Conservation (phyloP, 2,113 vertebrate species). For the Verasper variegatus region DNA sequence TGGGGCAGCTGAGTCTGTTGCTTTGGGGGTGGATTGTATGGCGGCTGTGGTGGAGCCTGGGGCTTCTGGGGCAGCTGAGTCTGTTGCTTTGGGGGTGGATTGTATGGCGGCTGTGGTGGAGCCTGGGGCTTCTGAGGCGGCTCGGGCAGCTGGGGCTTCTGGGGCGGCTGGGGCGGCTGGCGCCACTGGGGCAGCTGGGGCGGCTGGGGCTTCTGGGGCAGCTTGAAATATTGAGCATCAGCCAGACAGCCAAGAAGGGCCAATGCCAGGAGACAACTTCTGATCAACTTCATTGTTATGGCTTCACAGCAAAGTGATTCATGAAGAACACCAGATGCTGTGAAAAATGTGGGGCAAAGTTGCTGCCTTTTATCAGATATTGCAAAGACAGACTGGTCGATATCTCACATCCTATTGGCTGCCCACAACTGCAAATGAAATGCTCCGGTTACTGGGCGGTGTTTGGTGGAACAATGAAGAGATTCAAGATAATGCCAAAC, state of each 20-base stretch:
- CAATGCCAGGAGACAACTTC: constrained; percentile 41
- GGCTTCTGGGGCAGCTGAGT: not conserved
- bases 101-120: too few species aligned
- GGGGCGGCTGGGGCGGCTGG: not conserved
- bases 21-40: too few species aligned
- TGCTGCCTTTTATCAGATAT: constrained; percentile 62
- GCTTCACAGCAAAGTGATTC: constrained; percentile 47
- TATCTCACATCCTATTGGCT: constrained; percentile 34
- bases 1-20: not conserved
- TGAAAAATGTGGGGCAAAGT: constrained; percentile 15
- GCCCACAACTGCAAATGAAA: constrained; percentile 40
- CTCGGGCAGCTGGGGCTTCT: not conserved
- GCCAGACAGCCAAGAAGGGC: constrained; percentile 38
- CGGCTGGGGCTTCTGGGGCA: not conserved
- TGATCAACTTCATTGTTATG: constrained; percentile 49
- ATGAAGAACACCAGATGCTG: constrained; percentile 36
- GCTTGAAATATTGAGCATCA: constrained; percentile 25
- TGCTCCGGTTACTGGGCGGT: constrained; percentile 13
- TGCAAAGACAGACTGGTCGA: constrained; percentile 3
- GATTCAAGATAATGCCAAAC: not conserved
- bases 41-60: too few species aligned
- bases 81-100: too few species aligned
- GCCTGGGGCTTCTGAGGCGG: too few species aligned
- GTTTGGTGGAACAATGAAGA: not conserved
- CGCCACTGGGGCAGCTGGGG: not conserved